Base-by-base conservation (phyloP, 2,113 vertebrate species). In the Pyrgilauda ruficollis region DNA sequence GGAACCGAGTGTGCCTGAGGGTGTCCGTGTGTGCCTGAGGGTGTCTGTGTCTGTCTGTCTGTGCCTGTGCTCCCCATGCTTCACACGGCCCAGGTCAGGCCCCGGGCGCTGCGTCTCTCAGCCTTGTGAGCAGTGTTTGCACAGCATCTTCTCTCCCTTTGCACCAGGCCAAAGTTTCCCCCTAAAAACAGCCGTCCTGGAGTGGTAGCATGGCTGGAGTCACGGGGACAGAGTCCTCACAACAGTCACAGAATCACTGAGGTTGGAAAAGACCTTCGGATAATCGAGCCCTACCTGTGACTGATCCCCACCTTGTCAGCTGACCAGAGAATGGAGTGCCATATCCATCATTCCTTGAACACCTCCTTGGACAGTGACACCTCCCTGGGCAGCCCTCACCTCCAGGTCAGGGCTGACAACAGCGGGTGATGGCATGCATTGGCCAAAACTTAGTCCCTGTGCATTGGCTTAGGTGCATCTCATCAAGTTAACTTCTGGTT, bases 81-180 rank as follows among this genome's bases (percentile, higher is more conserved):
- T 5, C 43, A 2, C 58, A 6, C 5, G 17, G 58, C 43, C 26
- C 58, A 3, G 24, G 19, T 10, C 80, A 8, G 59, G 64, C 39
- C 52, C 19, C 1, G 1, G 5, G 4, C 1, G 68, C 53, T 9
- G 10, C 0, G 2, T 28, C 27, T 30, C 10, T 4, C 18, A 2
- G 41, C 19, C 12, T 2, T 16, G 24, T 4, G 28, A 39, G 53
- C 46, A 3, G 39, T 9, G 46, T 39, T 47, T 8, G 19, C 31
- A 3, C 52, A 26, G 11, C 37, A 4, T 21, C 43, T 0, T 37
- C 39, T 37, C 53, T 58, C 13, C 43, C 47, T n/a, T 37, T 1
- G 1, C 39, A 2, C 1, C 0, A 11, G 20, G 20, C 6, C 5
- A 2, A 2, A 19, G 9, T 2, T 73, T 1, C 10, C 4, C 13